Percentiles rank a stretch among this genome's conserved stretches.
These are phyloP conservation scores for Halcyon smyrnensis DNA, from an alignment of 2,797 vertebrate species.

Conservation along the genomic window DNA sequence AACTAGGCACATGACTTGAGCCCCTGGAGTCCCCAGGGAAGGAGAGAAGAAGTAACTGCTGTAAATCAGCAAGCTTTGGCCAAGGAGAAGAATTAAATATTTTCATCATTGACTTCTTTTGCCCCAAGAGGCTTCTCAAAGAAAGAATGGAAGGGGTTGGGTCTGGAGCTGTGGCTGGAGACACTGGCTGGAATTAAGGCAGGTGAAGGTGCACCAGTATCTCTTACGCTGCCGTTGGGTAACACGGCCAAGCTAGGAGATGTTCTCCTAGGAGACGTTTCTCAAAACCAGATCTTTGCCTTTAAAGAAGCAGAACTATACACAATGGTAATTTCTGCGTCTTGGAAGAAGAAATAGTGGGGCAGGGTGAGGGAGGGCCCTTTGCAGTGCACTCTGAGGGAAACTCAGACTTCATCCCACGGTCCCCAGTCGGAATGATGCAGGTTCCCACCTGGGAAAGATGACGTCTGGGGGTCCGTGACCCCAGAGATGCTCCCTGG, in stretches of 20 bases:
- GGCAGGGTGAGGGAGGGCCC: fast-evolving
- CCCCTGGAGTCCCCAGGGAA: background rate
- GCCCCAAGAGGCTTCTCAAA: background rate
- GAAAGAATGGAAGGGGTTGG: background rate
- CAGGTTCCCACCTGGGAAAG: background rate
- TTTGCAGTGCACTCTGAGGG: background rate
- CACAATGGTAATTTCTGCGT: fast-evolving
- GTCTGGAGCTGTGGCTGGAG: background rate
- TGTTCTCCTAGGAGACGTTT: background rate
- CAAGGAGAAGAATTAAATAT: background rate
- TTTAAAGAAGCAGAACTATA: background rate
- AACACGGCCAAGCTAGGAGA: background rate
- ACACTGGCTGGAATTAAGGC: background rate
- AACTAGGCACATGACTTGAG: fast-evolving
- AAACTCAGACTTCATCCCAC: background rate
- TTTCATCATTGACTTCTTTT: background rate
- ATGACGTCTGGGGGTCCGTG: fast-evolving
- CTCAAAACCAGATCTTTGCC: background rate
- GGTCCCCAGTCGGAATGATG: no score
- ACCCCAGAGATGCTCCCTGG: background rate
- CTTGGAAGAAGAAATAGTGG: background rate
- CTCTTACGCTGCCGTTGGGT: background rate
- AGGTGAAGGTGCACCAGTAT: fast-evolving
- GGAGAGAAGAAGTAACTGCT: background rate
- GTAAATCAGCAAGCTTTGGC: background rate